phyloP scores from a whole-genome alignment of 1,140 invertebrate species.

The Saccostrea echinata region DNA sequence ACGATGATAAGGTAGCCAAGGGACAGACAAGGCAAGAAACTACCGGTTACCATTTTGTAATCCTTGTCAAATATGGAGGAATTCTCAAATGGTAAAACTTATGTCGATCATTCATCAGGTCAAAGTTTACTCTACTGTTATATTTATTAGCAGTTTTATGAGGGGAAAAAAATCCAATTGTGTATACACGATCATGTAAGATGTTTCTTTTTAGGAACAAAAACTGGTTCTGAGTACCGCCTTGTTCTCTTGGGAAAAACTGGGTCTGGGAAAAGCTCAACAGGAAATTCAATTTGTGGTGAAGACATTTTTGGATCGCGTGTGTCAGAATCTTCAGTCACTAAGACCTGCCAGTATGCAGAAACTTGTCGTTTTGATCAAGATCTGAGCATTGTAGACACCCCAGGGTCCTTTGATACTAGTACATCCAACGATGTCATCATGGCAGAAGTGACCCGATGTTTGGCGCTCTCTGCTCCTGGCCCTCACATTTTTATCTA shows the following conservation, averaged over 20 bases:
- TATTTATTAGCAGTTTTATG: too few relatives aligned
- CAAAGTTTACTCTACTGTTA: neutral
- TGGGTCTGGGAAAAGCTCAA: conserved; percentile 60
- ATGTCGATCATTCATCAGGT: neutral
- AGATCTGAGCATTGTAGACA: conserved; percentile 54
- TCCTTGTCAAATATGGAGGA: too few relatives aligned
- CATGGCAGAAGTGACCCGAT: conserved; percentile 39
- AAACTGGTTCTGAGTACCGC: conserved; percentile 41
- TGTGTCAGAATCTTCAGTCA: conserved; percentile 1
- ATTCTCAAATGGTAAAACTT: too few relatives aligned
- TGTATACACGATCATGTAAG: neutral
- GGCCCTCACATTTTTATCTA: conserved; percentile 57
- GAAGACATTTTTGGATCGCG: conserved; percentile 40
- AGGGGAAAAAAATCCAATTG: neutral
- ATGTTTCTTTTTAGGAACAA: neutral
- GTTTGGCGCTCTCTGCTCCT: conserved; percentile 47
- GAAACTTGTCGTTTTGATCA: conserved; percentile 45
- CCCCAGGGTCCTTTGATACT: conserved; percentile 55
- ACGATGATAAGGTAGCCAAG: too few relatives aligned
- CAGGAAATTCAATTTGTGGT: conserved; percentile 56
- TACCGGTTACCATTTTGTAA: too few relatives aligned
- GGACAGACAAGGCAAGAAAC: too few relatives aligned
- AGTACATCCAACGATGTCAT: conserved; percentile 31
- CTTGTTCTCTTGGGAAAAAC: conserved; percentile 56
- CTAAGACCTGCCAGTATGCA: conserved; percentile 30